Base-by-base conservation (phyloP, 2,113 vertebrate genomes). In the Suricata suricatta region DNA sequence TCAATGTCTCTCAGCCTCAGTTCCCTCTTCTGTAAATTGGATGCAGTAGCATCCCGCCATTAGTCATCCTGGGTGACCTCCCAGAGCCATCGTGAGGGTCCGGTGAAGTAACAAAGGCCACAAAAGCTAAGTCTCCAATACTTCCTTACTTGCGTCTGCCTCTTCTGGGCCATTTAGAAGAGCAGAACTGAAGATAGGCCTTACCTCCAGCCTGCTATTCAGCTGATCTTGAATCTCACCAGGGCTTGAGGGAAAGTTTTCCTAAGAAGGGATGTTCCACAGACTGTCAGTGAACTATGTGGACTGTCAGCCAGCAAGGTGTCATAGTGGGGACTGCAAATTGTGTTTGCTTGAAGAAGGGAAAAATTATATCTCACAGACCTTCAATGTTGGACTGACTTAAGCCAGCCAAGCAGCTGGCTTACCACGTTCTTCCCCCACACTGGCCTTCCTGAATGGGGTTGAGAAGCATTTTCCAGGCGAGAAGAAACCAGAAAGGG, bases 201-300 rank as follows among this genome's bases (percentile, higher is more conserved):
- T 19, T 4, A 1, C 23, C 35, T 94, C 35, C 35, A 64, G 41
- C 8, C 25, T 72, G 33, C 64, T 81, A 16, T 64, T 92, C 52
- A 77, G 35, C 47, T 74, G n/a, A 72, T 69, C 63, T 90, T 38
- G 44, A 71, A 72, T 60, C 52, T 82, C 64, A 35, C 47, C 44
- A 17, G 52, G 25, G 64, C 29, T 33, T 19, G 60, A 64, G 38
- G 80, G 47, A 94, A 93, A 7, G 31, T 81, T 95, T 90, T 77
- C 64, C 44, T 91, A 60, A 96, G 88, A 93, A 95, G n/a, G 29
- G 81, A 63, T 29, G 4, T 35, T 60, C 60, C 0, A 27, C 17
- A 68, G 66, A 14, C 95, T 96, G 64, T 93, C 92, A 38, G 8
- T 66, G 57, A 97, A 90, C 71, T 74, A 84, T 84, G 72, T 88